Evolutionary conservation across 1,140 invertebrate species (phyloP), one percentile per base, ranked within the genome.

Genomic region (Pantala flavescens): DNA sequence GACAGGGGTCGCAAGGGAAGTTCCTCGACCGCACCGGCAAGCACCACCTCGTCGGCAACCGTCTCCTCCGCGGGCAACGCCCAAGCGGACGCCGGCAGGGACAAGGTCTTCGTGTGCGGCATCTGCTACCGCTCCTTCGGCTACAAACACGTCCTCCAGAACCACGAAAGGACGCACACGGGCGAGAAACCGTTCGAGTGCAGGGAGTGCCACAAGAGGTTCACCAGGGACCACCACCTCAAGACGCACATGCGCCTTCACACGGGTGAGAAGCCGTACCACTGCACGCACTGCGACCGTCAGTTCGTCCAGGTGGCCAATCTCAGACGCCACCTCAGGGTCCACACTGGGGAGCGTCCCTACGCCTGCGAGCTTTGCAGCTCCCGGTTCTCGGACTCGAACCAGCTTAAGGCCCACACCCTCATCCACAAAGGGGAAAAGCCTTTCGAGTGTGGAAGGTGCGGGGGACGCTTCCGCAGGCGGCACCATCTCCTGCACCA

Each of bases 131-230:
- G 92, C 74, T 92, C 90, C 0, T 97, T 97, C 79, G 94, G 94
- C 10, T 97, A 97, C 84, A 97, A 97, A 80, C 95, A 97, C 82
- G 95, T 97, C 2, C 84, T 97, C 23, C 94, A 97, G 81, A 99
- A 98, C 80, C 96, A 98, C 82, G 94, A 97, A 77, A 89, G 96
- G 73, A 98, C 96, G 0, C 97, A 98, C 82, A 98, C 96, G 0
- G 96, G 97, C 0, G 95, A 97, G 80, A 97, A 98, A 79, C 97
- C 97, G 0, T 98, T 98, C 84, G 93, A 97, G 80, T 99, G 97
- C 81, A 90, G 90, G 9, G 91, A 95, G 82, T 99, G 97, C 82
- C 91, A 96, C 78, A 96, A 98, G 81, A 88, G 93, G 77, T 98
- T 98, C 81, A 98, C 96, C 0, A 88, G 97, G n/a, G 95, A 97